Percentiles rank a stretch among this genome's conserved stretches.
Evolutionary conservation across 2,797 vertebrate species (phyloP).

Genomic region (Liasis olivaceus): DNA sequence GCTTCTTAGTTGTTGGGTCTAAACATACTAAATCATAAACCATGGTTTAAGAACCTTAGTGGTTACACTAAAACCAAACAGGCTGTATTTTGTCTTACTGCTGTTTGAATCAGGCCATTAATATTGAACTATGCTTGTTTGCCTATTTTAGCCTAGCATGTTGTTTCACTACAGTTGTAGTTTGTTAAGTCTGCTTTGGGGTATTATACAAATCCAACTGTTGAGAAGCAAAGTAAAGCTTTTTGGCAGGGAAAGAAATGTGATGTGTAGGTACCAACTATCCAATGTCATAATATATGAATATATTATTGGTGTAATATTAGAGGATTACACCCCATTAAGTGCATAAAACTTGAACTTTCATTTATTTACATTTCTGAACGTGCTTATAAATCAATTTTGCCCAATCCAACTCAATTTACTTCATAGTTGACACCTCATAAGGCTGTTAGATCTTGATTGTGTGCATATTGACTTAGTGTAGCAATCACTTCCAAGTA

Average conservation of each 20-base stretch:
- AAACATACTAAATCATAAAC: background rate
- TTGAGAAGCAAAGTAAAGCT: background rate
- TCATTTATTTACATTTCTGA: background rate
- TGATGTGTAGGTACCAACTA: background rate
- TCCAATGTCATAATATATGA: background rate
- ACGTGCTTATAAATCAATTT: background rate
- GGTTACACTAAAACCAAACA: background rate
- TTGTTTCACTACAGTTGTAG: background rate
- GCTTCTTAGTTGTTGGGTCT: background rate
- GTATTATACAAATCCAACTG: background rate
- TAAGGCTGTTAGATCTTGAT: background rate
- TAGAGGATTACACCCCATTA: background rate
- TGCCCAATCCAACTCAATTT: background rate
- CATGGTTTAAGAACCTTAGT: background rate
- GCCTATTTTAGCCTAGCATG: background rate
- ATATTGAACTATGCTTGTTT: background rate
- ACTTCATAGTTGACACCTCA: background rate
- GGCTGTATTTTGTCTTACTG: background rate
- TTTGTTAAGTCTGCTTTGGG: background rate
- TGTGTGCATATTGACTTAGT: background rate
- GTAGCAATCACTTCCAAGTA: background rate
- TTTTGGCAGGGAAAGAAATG: background rate
- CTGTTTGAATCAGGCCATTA: background rate
- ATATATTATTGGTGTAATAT: background rate
- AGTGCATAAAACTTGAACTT: background rate